Conservation (phyloP, 2,113 vertebrate species). For the Hippocampus barbouri region DNA sequence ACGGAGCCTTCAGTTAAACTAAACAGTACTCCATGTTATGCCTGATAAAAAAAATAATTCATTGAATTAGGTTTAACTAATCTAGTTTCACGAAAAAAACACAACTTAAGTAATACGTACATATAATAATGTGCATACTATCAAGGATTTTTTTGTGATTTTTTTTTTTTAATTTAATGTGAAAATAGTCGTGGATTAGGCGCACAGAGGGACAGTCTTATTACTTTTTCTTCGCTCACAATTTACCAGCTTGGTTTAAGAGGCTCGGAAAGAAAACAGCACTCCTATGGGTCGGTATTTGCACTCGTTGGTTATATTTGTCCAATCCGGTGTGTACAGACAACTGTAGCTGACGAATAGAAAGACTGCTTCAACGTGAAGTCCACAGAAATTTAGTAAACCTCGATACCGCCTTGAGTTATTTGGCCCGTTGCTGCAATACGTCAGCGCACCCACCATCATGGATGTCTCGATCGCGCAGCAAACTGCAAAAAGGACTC, state of each 20-base stretch:
- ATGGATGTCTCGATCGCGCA: background rate
- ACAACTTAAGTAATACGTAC: no score
- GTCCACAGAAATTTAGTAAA: background rate
- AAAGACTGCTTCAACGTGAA: background rate
- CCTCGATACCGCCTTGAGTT: background rate
- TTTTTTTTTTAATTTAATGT: background rate
- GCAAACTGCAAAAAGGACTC: no score
- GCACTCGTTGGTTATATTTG: background rate
- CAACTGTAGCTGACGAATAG: conserved; percentile 10
- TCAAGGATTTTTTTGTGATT: background rate
- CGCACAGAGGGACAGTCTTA: background rate
- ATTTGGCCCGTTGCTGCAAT: background rate
- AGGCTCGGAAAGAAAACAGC: background rate
- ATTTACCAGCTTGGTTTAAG: background rate
- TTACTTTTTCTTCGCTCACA: conserved; percentile 28
- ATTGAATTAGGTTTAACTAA: background rate
- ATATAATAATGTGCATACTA: fast-evolving
- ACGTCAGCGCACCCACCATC: background rate
- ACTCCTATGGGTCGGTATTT: background rate
- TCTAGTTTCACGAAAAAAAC: background rate
- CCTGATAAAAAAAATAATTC: background rate
- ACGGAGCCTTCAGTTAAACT: background rate
- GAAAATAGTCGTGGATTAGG: background rate
- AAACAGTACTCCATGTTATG: background rate
- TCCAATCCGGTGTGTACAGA: conserved; percentile 59